Base-by-base conservation (phyloP, 2,888 invertebrate genomes). In the Labia minor region DNA sequence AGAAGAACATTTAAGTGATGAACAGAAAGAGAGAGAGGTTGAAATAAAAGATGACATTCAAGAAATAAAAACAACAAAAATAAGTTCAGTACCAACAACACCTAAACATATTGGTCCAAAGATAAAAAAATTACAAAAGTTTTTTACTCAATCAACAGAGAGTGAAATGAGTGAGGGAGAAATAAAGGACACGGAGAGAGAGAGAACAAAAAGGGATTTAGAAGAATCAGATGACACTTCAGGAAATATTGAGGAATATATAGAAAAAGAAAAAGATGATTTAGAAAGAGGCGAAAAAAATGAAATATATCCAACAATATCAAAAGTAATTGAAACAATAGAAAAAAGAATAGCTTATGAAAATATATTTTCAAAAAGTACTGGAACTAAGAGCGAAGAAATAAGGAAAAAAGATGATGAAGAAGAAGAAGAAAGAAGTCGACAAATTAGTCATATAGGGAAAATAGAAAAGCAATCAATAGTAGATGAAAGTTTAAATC, bases 61-160 rank as follows among this genome's bases (percentile, higher is more conserved):
- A 21, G 61, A 69, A 67, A 63, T 37, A 64, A 65, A 66, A 62
- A 69, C 19, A 8, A 19, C 18, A 33, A 69, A 69, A 49, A 18
- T 64, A n/a, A 61, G 61, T 21, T 68, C 70, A 20, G 67, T 68
- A 16, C 69, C 68, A 11, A 70, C 70, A 6, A 72, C 71, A 19
- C 66, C 70, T 1, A 79, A 78, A 74, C 75, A 76, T 37, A 77
- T 80, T 61, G 79, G 78, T 1, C 77, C 76, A 18, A 80, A 81
- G 74, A 79, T 81, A 66, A 80, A 80, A 21, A 78, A 81, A 72
- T 71, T 81, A 19, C 80, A 80, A 69, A 78, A 78, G 72, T 76
- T 79, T 68, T 81, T 81, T 72, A 77, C 78, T 1, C 74, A 75
- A 68, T 74, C 75, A 10, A 71, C 72, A 20, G 76, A 76, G 64